These are phyloP conservation scores for Andrena fulva DNA, from an alignment of 2,888 invertebrate genomes.

Conservation along the genomic window DNA sequence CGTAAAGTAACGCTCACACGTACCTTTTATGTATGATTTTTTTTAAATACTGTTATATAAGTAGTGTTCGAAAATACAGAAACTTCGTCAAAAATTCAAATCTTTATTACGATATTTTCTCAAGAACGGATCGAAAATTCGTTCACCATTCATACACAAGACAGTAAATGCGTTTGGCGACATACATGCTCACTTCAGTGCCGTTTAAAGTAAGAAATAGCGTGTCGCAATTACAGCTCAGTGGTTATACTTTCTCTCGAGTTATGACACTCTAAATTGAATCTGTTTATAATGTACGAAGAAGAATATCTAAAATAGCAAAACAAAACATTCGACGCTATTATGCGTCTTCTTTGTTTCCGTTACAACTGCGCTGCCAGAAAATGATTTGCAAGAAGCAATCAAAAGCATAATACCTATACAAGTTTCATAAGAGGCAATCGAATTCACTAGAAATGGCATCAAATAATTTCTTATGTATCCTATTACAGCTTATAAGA, in stretches of 20 bases:
- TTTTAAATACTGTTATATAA: neutral
- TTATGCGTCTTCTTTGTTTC: slow-evolving; percentile 13
- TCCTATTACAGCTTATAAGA: slow-evolving; percentile 22
- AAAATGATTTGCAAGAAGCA: neutral
- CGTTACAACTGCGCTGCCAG: neutral
- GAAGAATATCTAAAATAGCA: slow-evolving; percentile 13
- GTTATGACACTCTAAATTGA: neutral
- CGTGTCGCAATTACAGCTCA: neutral
- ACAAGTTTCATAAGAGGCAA: neutral
- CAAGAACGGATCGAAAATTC: slow-evolving; percentile 1
- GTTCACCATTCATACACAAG: slow-evolving; percentile 18
- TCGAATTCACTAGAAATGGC: neutral
- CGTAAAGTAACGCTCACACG: neutral
- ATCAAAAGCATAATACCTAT: neutral
- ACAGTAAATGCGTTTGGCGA: slow-evolving; percentile 31
- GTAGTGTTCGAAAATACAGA: slow-evolving; percentile 12
- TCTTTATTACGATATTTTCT: slow-evolving; percentile 31
- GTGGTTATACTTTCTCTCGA: neutral
- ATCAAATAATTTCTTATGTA: slow-evolving; percentile 1
- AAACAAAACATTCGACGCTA: slow-evolving; percentile 41
- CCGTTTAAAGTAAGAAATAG: slow-evolving; percentile 1
- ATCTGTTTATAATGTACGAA: neutral
- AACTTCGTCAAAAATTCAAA: slow-evolving; percentile 21
- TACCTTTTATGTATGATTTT: slow-evolving; percentile 15
- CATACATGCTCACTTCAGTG: slow-evolving; percentile 5